phyloP scores from a whole-genome alignment of 2,888 invertebrate species.

The Neocrepidodera transversa region DNA sequence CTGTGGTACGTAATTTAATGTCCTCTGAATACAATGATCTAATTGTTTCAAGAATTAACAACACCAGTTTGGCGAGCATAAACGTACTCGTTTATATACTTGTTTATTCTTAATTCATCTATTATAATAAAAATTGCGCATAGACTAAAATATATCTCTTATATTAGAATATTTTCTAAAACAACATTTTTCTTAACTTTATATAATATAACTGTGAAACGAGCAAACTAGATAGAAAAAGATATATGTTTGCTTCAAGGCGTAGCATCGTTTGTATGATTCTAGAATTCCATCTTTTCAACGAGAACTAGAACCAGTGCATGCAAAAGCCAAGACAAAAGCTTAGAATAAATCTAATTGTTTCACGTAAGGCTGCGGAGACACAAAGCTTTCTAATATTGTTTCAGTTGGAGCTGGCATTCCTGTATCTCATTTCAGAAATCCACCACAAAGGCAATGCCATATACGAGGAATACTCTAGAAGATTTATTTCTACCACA shows the following conservation, averaged over 20 bases:
- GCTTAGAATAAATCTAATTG: constrained; percentile 7
- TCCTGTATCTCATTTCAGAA: neutral
- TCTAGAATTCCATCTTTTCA: neutral
- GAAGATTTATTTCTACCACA: too few species aligned
- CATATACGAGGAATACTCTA: neutral
- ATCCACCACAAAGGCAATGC: neutral
- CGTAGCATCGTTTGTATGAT: neutral
- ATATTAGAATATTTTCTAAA: too few species aligned
- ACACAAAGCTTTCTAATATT: constrained; percentile 4
- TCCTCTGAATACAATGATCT: too few species aligned
- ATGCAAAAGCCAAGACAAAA: constrained; percentile 1
- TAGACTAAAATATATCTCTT: too few species aligned
- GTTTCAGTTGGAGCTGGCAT: constrained; percentile 3
- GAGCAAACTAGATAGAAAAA: neutral
- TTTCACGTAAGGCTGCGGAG: constrained; percentile 1
- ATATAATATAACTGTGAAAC: too few species aligned
- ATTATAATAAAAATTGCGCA: too few species aligned
- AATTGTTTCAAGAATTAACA: too few species aligned
- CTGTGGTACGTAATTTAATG: too few species aligned
- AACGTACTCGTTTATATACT: too few species aligned
- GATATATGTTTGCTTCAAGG: neutral
- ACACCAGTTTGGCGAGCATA: too few species aligned
- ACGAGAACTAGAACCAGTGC: neutral
- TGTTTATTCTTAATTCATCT: too few species aligned
- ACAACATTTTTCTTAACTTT: too few species aligned